Evolutionary conservation across 2,797 vertebrate genomes (phyloP).

Genomic region (Cetoscarus ocellatus): DNA sequence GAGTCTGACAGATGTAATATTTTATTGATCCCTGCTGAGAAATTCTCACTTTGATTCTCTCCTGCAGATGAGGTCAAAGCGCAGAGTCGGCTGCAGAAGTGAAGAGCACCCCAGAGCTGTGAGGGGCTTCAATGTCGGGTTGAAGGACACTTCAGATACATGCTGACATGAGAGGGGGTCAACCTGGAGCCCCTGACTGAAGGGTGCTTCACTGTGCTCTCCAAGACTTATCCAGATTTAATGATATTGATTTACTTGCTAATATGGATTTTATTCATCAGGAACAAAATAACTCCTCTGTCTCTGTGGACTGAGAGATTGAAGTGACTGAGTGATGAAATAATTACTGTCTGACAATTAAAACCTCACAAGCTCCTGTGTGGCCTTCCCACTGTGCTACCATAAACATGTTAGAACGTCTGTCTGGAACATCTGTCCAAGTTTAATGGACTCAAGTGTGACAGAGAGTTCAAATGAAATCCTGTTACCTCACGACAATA

Average conservation of each 20-base stretch:
- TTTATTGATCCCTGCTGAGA: constrained; percentile 69
- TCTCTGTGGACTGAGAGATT: constrained; percentile 20
- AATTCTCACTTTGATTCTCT: constrained; percentile 36
- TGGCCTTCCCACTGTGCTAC: neutral
- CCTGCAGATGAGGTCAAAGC: constrained; percentile 47
- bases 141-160: constrained; percentile 56
- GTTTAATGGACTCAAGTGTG: neutral
- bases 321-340: constrained; percentile 5
- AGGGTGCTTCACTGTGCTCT: neutral
- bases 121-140: constrained; percentile 46
- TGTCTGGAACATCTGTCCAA: neutral
- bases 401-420: neutral
- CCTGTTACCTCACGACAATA: neutral
- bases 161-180: constrained; percentile 47
- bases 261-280: constrained; percentile 28
- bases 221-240: constrained; percentile 29
- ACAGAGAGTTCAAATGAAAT: neutral
- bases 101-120: constrained; percentile 32
- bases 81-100: constrained; percentile 12
- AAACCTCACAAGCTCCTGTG: neutral
- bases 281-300: neutral
- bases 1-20: constrained; percentile 57
- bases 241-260: constrained; percentile 35
- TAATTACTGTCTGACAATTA: neutral
- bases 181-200: constrained; percentile 37